Conservation (phyloP, 92 coral and sea anemone species). For the Heteractis magnifica region DNA sequence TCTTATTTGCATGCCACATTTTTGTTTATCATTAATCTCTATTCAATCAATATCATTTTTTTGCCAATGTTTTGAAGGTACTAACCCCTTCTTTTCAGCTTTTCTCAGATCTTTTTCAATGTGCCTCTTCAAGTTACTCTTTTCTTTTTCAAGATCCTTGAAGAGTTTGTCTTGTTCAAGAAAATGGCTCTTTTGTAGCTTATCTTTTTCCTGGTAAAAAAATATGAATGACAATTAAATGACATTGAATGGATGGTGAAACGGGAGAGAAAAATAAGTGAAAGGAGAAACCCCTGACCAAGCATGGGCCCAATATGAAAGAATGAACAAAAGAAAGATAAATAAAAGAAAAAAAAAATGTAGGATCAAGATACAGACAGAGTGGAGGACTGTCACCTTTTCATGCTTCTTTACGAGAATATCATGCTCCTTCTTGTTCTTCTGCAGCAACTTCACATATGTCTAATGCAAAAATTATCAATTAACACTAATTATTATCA, state of each 20-base stretch:
- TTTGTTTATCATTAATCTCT: too few relatives aligned
- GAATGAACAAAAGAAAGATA: background rate
- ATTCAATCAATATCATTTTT: too few relatives aligned
- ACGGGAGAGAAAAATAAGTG: too few relatives aligned
- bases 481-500: background rate
- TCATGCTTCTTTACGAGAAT: constrained; percentile 76
- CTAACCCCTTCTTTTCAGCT: constrained; percentile 85
- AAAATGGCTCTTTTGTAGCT: constrained; percentile 80
- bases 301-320: background rate
- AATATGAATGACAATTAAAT: background rate
- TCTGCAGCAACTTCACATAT: constrained; percentile 63
- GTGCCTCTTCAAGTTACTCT: constrained; percentile 56
- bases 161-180: constrained; percentile 78
- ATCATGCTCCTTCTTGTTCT: constrained; percentile 84
- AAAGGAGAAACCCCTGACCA: too few relatives aligned
- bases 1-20: too few relatives aligned
- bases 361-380: background rate
- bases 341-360: background rate
- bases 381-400: constrained; percentile 49
- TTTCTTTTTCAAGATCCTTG: constrained; percentile 83
- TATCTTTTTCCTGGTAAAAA: constrained; percentile 79
- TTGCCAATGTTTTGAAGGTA: too few relatives aligned
- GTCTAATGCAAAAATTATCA: constrained; percentile 30
- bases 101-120: constrained; percentile 83
- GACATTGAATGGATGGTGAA: background rate